Percentiles rank a stretch among this genome's conserved stretches.
These are phyloP conservation scores for Larimichthys crocea DNA, from an alignment of 2,113 vertebrate genomes.

Conservation along the genomic window DNA sequence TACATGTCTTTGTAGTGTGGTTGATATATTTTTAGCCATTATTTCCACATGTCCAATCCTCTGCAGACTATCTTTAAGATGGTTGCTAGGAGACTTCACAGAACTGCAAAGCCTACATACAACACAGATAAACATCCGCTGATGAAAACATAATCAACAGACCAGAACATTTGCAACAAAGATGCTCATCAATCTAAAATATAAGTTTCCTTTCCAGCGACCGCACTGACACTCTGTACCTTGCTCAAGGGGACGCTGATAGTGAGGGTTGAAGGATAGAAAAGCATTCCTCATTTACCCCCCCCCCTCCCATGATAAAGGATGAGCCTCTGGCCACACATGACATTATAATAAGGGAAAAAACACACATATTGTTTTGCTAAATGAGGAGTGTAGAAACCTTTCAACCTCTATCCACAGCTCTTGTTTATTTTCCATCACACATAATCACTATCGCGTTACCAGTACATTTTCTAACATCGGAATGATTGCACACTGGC, in stretches of 20 bases:
- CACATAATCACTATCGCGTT: neutral
- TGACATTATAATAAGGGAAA: neutral
- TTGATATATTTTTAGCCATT: constrained; percentile 41
- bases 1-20: neutral
- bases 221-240: neutral
- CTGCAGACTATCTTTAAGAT: constrained; percentile 36
- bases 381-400: neutral
- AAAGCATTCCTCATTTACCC: neutral
- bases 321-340: neutral
- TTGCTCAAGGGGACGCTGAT: constrained; percentile 22
- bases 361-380: neutral
- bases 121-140: constrained; percentile 32
- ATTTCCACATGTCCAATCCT: constrained; percentile 46
- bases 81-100: constrained; percentile 68
- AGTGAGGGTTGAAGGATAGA: neutral
- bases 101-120: constrained; percentile 36
- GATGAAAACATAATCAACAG: constrained; percentile 25
- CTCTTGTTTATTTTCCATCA: neutral
- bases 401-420: neutral
- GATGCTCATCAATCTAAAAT: constrained; percentile 7
- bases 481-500: neutral
- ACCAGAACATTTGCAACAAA: neutral
- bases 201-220: neutral
- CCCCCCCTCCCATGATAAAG: neutral
- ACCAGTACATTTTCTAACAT: neutral